phyloP scores from a whole-genome alignment of 2,797 vertebrate species.

The Philypnodon macrostomus region DNA sequence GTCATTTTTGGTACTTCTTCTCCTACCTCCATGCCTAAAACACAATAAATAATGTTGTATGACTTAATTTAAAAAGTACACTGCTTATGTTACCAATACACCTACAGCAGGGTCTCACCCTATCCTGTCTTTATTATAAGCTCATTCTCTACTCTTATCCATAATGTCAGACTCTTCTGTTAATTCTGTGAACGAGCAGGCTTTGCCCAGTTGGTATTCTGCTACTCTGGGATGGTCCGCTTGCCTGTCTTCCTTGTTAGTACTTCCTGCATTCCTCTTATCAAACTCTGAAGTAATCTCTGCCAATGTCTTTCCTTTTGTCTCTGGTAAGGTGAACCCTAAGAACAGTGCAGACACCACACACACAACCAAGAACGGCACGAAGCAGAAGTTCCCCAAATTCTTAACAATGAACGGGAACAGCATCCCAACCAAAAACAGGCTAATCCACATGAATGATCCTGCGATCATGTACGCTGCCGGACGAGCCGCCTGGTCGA shows the following conservation, averaged over 20 bases:
- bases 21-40: too few species aligned
- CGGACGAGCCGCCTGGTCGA: constrained; percentile 84
- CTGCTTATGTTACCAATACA: too few species aligned
- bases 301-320: constrained; percentile 84
- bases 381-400: constrained; percentile 80
- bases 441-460: constrained; percentile 83
- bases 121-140: too few species aligned
- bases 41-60: too few species aligned
- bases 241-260: not conserved
- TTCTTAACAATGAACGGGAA: constrained; percentile 84
- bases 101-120: too few species aligned
- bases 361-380: constrained; percentile 84
- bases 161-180: constrained; percentile 18
- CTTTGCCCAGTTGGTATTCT: constrained; percentile 39
- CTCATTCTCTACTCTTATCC: not conserved
- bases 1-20: too few species aligned
- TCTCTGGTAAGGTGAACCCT: constrained; percentile 83
- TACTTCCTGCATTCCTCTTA: constrained; percentile 46
- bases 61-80: too few species aligned
- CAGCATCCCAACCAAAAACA: constrained; percentile 82
- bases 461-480: constrained; percentile 87
- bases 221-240: constrained; percentile 3
- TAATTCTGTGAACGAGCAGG: constrained; percentile 44
- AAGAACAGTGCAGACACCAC: constrained; percentile 74
- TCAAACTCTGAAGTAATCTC: constrained; percentile 84